Evolutionary conservation across 2,888 invertebrate genomes (phyloP), one percentile per base, ranked within the genome.

Genomic region (Drosophila neonasuta): DNA sequence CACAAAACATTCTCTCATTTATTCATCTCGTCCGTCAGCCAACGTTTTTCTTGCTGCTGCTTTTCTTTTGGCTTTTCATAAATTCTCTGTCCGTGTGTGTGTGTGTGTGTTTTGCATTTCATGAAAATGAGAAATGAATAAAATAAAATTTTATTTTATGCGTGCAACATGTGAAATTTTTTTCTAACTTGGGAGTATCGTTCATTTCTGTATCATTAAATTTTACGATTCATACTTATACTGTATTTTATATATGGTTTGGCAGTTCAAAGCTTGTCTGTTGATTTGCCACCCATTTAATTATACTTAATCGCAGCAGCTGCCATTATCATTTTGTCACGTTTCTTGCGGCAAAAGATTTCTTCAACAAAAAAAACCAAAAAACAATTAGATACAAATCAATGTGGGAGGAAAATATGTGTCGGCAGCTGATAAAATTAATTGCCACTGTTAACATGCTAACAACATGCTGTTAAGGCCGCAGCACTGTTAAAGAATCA

Each of bases 121-220:
- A 63, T 74, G 75, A 76, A 82, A 81, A 87, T 84, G 81, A 80
- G 88, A 81, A 87, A 87, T 87, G 86, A 88, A 89, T 89, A 88
- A 89, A 88, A 89, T 89, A 89, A 89, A 88, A 87, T 89, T 89
- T 88, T 89, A 89, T 89, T 89, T 88, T 80, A 86, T 87, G 83
- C 77, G 76, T 79, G 86, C 87, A 89, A 89, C 88, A 87, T 88
- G 88, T 88, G 85, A 83, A 86, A 79, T 84, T 79, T 80, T 79
- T 79, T 80, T 81, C 77, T 71, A 62, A 57, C 20, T 17, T 46
- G 45, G 34, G 41, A 54, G 24, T 2, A 60, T 51, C 50, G 34
- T 57, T 61, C 68, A 54, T 68, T 65, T 71, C 64, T 59, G 65
- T 50, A 45, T 64, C 80, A 78, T 86, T 85, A 82, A 74, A 68